Base-by-base conservation (phyloP, 2,797 vertebrate species). In the Antennarius maculatus region DNA sequence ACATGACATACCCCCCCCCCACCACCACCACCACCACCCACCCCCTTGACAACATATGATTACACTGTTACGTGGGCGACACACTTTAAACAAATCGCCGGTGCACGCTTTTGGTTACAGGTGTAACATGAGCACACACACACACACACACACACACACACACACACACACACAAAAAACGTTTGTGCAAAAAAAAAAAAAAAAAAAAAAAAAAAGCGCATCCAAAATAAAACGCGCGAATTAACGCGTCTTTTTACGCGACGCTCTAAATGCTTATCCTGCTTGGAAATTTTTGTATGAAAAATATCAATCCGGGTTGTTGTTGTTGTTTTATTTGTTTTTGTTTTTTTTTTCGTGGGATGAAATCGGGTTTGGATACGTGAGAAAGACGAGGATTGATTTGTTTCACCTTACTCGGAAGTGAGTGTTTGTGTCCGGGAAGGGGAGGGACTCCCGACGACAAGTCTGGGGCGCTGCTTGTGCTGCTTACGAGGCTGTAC, bases 321-420 rank as follows among this genome's bases (percentile, higher is more conserved):
- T 15, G 61, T 23, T 23, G 23, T 23, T 23, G 23, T 23, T 23
- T 1, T 23, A 1, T 1, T 23, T 23, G 23, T 23, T 23, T 1
- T 23, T 23, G 23, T 23, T 23, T 23, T 23, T 23, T 23, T 23
- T 69, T 61, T 16, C 12, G 56, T 65, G 55, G 61, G 67, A 54
- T 56, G 51, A 45, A 55, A 54, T 29, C 58, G 53, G 68, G 56
- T 65, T 54, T 29, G 77, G 63, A 77, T 57, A 74, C 39, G 79
- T 62, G 74, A 74, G 79, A 81, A 89, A 1, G 89, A 93, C 91
- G 94, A 90, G 94, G 95, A 93, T 95, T 95, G 95, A 96, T 96
- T 96, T 92, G 95, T 96, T 96, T 92, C 95, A 96, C 96, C 96
- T 96, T 94, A 94, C 92, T 93, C 95, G 95, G 96, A 97, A 97